These are phyloP conservation scores for Ianthella basta DNA, from an alignment of 37 sponge, comb jelly and placozoan genomes.

Conservation along the genomic window DNA sequence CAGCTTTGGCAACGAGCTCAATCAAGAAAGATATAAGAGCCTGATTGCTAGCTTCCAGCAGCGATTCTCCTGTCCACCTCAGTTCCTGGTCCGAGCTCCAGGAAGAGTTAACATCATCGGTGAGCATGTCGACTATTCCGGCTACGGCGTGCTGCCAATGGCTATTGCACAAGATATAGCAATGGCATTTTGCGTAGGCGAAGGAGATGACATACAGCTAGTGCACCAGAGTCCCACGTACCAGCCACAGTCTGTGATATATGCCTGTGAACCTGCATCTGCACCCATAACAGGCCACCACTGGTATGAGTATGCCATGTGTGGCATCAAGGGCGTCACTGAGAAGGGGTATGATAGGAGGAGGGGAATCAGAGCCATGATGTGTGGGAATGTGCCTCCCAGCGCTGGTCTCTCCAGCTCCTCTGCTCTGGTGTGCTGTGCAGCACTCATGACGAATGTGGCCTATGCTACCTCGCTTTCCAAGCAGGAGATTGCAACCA, in stretches of 20 bases:
- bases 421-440: conserved; percentile 96
- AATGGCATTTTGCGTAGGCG: conserved; percentile 25
- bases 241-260: conserved; percentile 36
- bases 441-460: conserved; percentile 74
- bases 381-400: conserved; percentile 88
- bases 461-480: conserved; percentile 56
- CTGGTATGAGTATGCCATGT: conserved; percentile 90
- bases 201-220: conserved; percentile 31
- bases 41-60: conserved; percentile 47
- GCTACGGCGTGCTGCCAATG: conserved; percentile 97
- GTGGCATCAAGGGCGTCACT: conserved; percentile 78
- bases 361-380: conserved; percentile 78
- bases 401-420: conserved; percentile 98
- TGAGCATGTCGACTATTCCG: conserved; percentile 98
- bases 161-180: conserved; percentile 89
- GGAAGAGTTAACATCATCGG: conserved; percentile 99
- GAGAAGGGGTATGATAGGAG: conserved; percentile 42
- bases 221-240: conserved; percentile 43
- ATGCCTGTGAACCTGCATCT: background rate
- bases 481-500: conserved; percentile 74
- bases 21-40: conserved; percentile 51
- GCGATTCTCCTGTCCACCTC: conserved; percentile 54
- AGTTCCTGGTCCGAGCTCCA: conserved; percentile 86
- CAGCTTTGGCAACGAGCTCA: conserved; percentile 53
- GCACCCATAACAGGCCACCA: conserved; percentile 27